Conservation (phyloP, 2,113 vertebrate species). For the Colius striatus region DNA sequence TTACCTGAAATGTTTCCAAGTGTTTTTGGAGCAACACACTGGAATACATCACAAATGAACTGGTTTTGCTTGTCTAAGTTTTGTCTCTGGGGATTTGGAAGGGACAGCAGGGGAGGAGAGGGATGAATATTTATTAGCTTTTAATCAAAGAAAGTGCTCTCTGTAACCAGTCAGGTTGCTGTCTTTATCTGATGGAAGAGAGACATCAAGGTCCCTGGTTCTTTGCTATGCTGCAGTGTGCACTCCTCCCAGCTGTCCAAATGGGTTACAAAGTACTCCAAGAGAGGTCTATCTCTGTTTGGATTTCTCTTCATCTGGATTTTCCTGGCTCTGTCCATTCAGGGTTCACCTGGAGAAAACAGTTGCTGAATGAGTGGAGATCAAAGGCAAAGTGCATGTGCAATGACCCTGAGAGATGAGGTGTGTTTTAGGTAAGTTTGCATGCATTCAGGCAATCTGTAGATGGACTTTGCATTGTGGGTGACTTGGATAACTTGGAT, state of each 20-base stretch:
- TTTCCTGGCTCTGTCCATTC: accelerated
- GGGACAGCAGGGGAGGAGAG: slow-evolving; percentile 44
- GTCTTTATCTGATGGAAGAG: slow-evolving; percentile 55
- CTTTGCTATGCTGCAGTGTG: background rate
- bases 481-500: background rate
- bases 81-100: slow-evolving; percentile 29
- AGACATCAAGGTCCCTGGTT: slow-evolving; percentile 39
- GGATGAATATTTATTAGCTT: slow-evolving; percentile 69
- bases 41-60: slow-evolving; percentile 46
- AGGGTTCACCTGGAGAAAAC: background rate
- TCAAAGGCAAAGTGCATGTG: accelerated
- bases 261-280: background rate
- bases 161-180: slow-evolving; percentile 52
- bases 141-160: slow-evolving; percentile 68
- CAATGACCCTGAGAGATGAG: background rate
- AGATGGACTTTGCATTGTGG: background rate
- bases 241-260: background rate
- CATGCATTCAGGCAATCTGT: background rate
- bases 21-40: slow-evolving; percentile 3
- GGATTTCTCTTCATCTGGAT: background rate
- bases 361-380: accelerated
- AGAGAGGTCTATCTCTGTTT: background rate
- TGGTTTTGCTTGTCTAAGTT: slow-evolving; percentile 41
- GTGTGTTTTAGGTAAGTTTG: background rate
- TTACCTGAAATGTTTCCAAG: slow-evolving; percentile 46